Conservation (phyloP, 2,888 invertebrate genomes). For the Morpho deidamia region DNA sequence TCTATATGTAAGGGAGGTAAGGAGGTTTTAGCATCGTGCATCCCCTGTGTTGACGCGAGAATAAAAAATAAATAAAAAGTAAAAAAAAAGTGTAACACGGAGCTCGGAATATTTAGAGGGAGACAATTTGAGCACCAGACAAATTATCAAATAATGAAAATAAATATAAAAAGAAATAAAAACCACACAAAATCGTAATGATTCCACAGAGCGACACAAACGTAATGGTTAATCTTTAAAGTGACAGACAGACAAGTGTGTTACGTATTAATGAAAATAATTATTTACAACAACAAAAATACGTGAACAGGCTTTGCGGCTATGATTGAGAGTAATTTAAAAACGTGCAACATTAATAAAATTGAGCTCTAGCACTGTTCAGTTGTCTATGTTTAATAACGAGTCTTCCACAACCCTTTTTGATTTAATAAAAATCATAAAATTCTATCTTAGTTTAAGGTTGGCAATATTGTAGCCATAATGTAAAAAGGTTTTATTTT, state of each 20-base stretch:
- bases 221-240: conserved; percentile 59
- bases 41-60: conserved; percentile 75
- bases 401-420: conserved; percentile 76
- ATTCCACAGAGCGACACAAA: conserved; percentile 45
- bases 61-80: conserved; percentile 43
- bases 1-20: conserved; percentile 51
- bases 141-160: conserved; percentile 36
- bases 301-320: conserved; percentile 26
- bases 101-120: conserved; percentile 73
- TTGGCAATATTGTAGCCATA: conserved; percentile 24
- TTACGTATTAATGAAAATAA: conserved; percentile 41
- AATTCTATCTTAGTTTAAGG: conserved; percentile 6
- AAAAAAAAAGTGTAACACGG: conserved; percentile 47
- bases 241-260: conserved; percentile 50
- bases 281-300: conserved; percentile 47
- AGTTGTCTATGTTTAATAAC: conserved; percentile 24
- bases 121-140: conserved; percentile 61
- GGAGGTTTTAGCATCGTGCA: conserved; percentile 75
- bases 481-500: conserved; percentile 25
- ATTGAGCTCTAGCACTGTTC: conserved; percentile 46
- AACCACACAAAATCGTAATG: conserved; percentile 49
- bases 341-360: conserved; percentile 22
- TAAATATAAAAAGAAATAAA: conserved; percentile 28
- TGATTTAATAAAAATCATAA: conserved; percentile 29
- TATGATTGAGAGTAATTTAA: conserved; percentile 28